Evolutionary conservation across 2,888 invertebrate species (phyloP).

Genomic region (Sipha maydis): DNA sequence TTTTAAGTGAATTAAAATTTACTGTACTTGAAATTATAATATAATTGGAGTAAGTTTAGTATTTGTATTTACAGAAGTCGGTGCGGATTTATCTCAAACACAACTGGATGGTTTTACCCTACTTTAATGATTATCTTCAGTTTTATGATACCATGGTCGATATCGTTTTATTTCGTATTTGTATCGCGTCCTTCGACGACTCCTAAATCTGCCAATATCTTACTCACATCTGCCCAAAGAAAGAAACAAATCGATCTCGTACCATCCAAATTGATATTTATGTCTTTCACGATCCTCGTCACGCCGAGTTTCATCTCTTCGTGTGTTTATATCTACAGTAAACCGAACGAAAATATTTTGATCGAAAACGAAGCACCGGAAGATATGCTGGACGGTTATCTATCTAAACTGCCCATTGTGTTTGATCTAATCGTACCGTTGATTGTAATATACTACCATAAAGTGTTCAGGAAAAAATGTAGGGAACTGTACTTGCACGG

Average conservation of each 20-base stretch:
- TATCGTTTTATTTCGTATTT: conserved; percentile 52
- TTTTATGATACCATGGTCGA: conserved; percentile 52
- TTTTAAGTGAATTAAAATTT: neutral
- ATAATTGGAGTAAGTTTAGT: neutral
- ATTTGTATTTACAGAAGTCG: conserved; percentile 44
- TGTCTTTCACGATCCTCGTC: conserved; percentile 37
- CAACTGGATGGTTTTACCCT: conserved; percentile 55
- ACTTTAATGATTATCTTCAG: conserved; percentile 40
- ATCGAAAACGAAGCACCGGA: neutral
- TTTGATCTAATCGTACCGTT: conserved; percentile 48
- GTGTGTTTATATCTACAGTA: neutral
- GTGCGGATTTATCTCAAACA: conserved; percentile 45
- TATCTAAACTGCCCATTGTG: conserved; percentile 26
- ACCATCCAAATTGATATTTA: conserved; percentile 33
- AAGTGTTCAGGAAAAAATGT: conserved; percentile 52
- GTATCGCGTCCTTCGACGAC: conserved; percentile 6
- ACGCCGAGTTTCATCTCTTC: conserved; percentile 44
- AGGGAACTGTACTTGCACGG: conserved; percentile 55
- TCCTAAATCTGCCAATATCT: neutral
- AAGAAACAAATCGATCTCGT: neutral
- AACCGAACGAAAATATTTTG: neutral
- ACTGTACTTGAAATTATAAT: neutral
- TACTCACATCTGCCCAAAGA: neutral
- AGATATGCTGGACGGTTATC: conserved; percentile 35
- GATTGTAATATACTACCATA: conserved; percentile 35